Conservation (phyloP, 2,888 invertebrate species). For the Xestobium rufovillosum region DNA sequence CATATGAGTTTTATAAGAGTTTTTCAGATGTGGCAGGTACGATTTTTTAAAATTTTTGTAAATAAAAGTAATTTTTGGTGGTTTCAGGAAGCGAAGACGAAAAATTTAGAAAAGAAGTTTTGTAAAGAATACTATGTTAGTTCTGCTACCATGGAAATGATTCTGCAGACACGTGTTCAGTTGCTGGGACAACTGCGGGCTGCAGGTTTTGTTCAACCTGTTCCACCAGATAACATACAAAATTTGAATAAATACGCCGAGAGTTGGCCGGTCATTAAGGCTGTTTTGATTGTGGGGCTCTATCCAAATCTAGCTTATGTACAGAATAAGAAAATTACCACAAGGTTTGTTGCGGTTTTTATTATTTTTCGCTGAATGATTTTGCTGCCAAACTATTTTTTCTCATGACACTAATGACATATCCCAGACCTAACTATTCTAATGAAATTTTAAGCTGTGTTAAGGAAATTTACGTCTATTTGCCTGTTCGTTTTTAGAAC, state of each 20-base stretch:
- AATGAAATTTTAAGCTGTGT: no score
- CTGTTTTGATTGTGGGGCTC: constrained; percentile 77
- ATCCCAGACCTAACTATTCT: no score
- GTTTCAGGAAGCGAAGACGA: constrained; percentile 48
- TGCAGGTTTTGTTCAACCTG: constrained; percentile 61
- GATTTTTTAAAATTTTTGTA: constrained; percentile 4
- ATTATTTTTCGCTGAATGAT: no score
- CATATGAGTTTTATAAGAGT: constrained; percentile 79
- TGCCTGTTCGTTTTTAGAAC: no score
- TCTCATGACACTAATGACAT: no score
- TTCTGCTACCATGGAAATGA: constrained; percentile 81
- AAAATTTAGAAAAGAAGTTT: constrained; percentile 59
- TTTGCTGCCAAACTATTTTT: no score
- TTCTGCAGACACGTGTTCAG: constrained; percentile 76
- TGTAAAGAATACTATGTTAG: constrained; percentile 72
- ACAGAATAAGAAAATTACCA: constrained; percentile 51
- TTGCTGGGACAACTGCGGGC: constrained; percentile 73
- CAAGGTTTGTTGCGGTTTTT: neutral
- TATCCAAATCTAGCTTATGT: constrained; percentile 83
- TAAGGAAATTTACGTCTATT: no score
- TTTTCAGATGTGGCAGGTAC: constrained; percentile 57
- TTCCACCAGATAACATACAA: constrained; percentile 59
- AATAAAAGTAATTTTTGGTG: neutral
- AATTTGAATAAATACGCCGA: constrained; percentile 78
- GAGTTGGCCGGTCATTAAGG: constrained; percentile 87